phyloP scores from a whole-genome alignment of 92 coral and sea anemone species.

The Epizoanthus ramosus region DNA sequence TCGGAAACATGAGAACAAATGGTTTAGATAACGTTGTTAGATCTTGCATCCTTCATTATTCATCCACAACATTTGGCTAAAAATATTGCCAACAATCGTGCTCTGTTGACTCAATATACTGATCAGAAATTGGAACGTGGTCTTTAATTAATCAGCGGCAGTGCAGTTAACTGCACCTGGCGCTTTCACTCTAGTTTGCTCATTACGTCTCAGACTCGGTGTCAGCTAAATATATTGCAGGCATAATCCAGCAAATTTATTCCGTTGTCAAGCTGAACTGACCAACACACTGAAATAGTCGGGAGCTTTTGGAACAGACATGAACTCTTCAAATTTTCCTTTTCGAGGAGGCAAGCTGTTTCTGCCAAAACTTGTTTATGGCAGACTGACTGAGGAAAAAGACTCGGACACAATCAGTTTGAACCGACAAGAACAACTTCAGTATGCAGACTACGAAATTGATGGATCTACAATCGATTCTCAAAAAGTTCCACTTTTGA shows the following conservation, averaged over 20 bases:
- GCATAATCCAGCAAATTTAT: not conserved
- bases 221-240: not conserved
- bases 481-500: slow-evolving; percentile 19
- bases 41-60: too few relatives aligned
- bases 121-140: too few relatives aligned
- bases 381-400: not conserved
- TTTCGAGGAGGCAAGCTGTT: slow-evolving; percentile 6
- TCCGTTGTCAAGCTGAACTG: not conserved
- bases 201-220: too few relatives aligned
- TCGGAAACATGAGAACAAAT: too few relatives aligned
- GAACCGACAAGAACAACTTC: not conserved
- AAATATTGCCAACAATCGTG: too few relatives aligned
- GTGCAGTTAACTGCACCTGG: too few relatives aligned
- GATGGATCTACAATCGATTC: not conserved
- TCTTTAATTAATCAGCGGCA: too few relatives aligned
- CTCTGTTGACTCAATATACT: too few relatives aligned
- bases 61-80: too few relatives aligned
- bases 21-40: too few relatives aligned
- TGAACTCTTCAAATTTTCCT: not conserved
- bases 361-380: slow-evolving; percentile 5
- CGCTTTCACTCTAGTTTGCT: too few relatives aligned
- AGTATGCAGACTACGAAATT: not conserved
- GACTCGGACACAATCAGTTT: not conserved
- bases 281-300: not conserved
- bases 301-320: not conserved